These are phyloP conservation scores for Pitangus sulphuratus DNA, from an alignment of 2,797 vertebrate genomes.

Conservation along the genomic window DNA sequence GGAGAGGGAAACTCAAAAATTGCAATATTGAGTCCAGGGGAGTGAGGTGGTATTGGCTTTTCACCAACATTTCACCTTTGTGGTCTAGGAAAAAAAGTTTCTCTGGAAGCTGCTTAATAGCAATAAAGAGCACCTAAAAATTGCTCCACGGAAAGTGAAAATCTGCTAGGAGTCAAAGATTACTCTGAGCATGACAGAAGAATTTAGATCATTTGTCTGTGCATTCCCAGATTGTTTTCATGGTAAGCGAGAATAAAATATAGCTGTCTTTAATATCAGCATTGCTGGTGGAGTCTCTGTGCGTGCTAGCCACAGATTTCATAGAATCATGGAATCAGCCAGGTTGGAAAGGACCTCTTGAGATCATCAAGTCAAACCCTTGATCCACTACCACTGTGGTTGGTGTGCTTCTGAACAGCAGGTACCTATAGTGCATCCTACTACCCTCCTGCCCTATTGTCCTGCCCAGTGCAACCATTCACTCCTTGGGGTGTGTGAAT, in stretches of 20 bases:
- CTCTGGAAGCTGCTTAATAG: neutral
- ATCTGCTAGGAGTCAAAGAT: neutral
- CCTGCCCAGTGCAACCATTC: fast-evolving
- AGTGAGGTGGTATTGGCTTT: neutral
- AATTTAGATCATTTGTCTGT: neutral
- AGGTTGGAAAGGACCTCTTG: no score
- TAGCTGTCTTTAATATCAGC: neutral
- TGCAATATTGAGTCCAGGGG: neutral
- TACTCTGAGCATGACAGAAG: neutral
- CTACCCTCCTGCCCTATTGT: neutral
- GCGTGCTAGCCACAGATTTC: neutral
- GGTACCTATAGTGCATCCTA: neutral
- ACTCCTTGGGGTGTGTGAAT: fast-evolving
- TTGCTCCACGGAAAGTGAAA: neutral
- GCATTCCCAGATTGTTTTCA: neutral
- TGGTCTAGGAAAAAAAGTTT: neutral
- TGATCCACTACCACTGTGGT: no score
- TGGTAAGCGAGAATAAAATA: neutral
- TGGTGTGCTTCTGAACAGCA: neutral
- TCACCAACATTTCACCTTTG: neutral
- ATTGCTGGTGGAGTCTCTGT: neutral
- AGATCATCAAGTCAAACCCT: no score
- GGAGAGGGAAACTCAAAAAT: neutral
- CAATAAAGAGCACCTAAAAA: neutral
- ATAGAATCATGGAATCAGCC: no score